Evolutionary conservation across 1,140 invertebrate species (phyloP), one percentile per base, ranked within the genome.

Genomic region (Elysia chlorotica): DNA sequence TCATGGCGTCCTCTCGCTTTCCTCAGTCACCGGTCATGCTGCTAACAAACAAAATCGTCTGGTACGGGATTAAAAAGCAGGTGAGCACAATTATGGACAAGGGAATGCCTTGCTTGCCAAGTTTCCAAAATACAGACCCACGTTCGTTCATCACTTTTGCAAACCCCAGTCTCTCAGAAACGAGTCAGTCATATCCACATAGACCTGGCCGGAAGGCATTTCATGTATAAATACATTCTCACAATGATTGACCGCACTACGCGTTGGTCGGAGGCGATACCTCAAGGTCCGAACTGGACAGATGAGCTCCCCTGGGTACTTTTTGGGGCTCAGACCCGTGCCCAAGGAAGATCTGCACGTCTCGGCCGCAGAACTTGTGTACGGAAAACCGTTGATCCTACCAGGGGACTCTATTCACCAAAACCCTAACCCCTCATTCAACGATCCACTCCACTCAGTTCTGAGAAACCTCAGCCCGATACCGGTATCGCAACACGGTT

Each of bases 251-350:
- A 48, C 41, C 10, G 10, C 10, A n/a, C 41, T 14, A 48, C 41
- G n/a, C 41, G 41, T 48, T 48, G 41, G 41, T n/a, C 41, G n/a
- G 41, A 48, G n/a, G 41, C 41, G 10, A 48, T 48, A 10, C 41
- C 53, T 41, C 28, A 37, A 23, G 41, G 41, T 14, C 41, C 41
- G n/a, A 48, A 48, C n/a, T 48, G 41, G 41, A 48, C 41, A n/a
- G 41, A 66, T 19, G 33, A 67, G 36, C 37, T 73, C 36, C 71
- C 41, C 1, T 4, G 54, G 4, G 71, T 67, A 33, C 31, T n/a
- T 73, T 5, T 10, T 59, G n/a, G n/a, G n/a, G n/a, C n/a, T n/a
- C n/a, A n/a, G n/a, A n/a, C n/a, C n/a, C n/a, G n/a, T n/a, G n/a
- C n/a, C n/a, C n/a, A n/a, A n/a, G n/a, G n/a, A n/a, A n/a, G n/a